Conservation (phyloP, 2,113 vertebrate genomes). For the Thryonomys swinderianus region DNA sequence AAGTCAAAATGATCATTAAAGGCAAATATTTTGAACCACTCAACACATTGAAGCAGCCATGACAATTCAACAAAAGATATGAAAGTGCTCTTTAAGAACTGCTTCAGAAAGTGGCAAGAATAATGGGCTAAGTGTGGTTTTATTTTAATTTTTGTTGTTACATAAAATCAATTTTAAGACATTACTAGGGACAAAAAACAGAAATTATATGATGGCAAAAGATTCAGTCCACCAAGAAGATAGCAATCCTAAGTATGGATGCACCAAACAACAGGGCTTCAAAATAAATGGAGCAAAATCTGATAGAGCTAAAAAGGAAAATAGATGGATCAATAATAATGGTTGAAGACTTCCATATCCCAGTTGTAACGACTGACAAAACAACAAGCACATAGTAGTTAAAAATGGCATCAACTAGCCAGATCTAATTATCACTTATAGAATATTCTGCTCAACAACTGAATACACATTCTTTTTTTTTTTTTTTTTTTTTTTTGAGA, state of each 20-base stretch:
- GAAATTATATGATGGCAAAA: neutral
- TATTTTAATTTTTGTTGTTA: too few species aligned
- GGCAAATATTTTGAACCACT: neutral
- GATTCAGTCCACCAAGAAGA: neutral
- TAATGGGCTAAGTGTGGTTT: neutral
- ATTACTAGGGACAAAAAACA: neutral
- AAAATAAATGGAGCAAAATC: neutral
- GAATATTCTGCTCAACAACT: neutral
- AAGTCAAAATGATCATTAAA: neutral
- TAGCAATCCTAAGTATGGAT: neutral
- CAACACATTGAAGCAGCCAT: neutral
- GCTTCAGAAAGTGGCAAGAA: neutral
- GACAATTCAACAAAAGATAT: neutral
- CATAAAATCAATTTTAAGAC: neutral
- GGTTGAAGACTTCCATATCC: neutral
- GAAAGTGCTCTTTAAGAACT: neutral
- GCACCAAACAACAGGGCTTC: neutral
- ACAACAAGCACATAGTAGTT: neutral
- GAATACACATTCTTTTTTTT: neutral
- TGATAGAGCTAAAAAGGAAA: neutral
- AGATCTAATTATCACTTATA: neutral
- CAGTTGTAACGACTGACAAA: neutral
- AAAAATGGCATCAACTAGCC: neutral
- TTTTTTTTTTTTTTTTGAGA: too few species aligned
- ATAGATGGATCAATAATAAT: neutral